A percentile compares a stretch with the other conserved stretches of the same genome.
phyloP scores from a whole-genome alignment of 2,888 invertebrate species.

The Rhorus exstirpatorius region DNA sequence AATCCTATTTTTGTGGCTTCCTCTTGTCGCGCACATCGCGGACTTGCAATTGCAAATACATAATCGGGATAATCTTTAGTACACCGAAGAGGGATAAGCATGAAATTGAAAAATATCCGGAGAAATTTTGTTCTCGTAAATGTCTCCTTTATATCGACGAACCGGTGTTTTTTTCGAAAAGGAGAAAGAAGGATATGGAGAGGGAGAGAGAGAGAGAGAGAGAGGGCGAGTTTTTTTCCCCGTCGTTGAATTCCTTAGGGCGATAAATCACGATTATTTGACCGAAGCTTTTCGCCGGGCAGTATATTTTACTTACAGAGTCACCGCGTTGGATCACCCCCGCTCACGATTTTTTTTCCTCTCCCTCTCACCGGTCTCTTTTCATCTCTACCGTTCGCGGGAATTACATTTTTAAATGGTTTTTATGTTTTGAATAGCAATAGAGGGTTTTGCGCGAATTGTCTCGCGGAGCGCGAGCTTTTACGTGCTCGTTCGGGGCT shows the following conservation, averaged over 20 bases:
- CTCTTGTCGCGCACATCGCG: neutral
- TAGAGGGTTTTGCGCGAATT: slow-evolving; percentile 76
- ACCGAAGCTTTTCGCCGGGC: slow-evolving; percentile 85
- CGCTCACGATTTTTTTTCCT: slow-evolving; percentile 67
- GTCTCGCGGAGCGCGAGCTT: slow-evolving; percentile 49
- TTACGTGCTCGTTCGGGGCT: slow-evolving; percentile 44
- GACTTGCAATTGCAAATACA: slow-evolving; percentile 3
- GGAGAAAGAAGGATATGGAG: too few relatives aligned
- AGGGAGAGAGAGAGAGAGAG: slow-evolving; percentile 13
- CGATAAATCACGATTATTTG: slow-evolving; percentile 86
- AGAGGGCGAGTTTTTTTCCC: slow-evolving; percentile 39
- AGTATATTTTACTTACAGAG: slow-evolving; percentile 86
- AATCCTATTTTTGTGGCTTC: slow-evolving; percentile 2
- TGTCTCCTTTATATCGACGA: slow-evolving; percentile 2
- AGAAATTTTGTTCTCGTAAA: slow-evolving; percentile 7
- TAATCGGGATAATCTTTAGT: neutral
- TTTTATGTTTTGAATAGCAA: slow-evolving; percentile 86
- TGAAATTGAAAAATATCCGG: neutral
- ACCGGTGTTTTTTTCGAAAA: slow-evolving; percentile 18
- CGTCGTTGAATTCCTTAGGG: slow-evolving; percentile 81
- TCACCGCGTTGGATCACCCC: slow-evolving; percentile 85
- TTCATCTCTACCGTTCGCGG: slow-evolving; percentile 61
- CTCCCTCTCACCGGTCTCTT: neutral
- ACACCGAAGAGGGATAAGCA: neutral
- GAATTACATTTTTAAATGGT: slow-evolving; percentile 86